Evolutionary conservation across 1,140 invertebrate species (phyloP), one percentile per base, ranked within the genome.

Genomic region (Aphis craccivora): DNA sequence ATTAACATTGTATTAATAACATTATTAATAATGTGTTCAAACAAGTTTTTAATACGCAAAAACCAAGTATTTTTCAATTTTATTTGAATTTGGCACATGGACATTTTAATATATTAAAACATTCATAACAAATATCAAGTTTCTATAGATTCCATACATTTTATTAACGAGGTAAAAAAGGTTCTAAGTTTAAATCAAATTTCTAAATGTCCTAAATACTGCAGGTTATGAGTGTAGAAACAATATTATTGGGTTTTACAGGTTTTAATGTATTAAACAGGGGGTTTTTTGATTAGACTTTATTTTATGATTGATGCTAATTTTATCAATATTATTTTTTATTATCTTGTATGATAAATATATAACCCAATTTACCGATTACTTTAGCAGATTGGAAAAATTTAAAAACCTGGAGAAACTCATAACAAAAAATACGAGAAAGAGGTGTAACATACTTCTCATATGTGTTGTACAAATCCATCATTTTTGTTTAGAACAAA

Each of bases 231-330:
- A n/a, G 14, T 2, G 30, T 14, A 67, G 30, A 67, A 76, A 76
- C 14, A 76, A n/a, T 76, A 76, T 76, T 76, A 76, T 76, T n/a
- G 2, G 30, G 14, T 30, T 76, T n/a, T n/a, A 76, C 14, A 76
- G n/a, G 30, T n/a, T n/a, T n/a, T 18, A 76, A 76, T 76, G 14
- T 76, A 76, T n/a, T n/a, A 76, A n/a, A n/a, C 60, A 76, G 14
- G 11, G 6, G 14, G 60, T 76, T 67, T 76, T 35, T 76, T n/a
- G 30, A 67, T 67, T n/a, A n/a, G 5, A 76, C n/a, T n/a, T 76
- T 76, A 76, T 76, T 76, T 76, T 76, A 76, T 76, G 60, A 76
- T 76, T 76, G 60, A 76, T 76, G 60, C 60, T n/a, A 76, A 76
- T 76, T 76, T 76, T n/a, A 76, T 67, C 11, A n/a, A 67, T n/a